These are phyloP conservation scores for Choloepus hoffmanni DNA, from an alignment of 2,113 vertebrate species.

Conservation along the genomic window DNA sequence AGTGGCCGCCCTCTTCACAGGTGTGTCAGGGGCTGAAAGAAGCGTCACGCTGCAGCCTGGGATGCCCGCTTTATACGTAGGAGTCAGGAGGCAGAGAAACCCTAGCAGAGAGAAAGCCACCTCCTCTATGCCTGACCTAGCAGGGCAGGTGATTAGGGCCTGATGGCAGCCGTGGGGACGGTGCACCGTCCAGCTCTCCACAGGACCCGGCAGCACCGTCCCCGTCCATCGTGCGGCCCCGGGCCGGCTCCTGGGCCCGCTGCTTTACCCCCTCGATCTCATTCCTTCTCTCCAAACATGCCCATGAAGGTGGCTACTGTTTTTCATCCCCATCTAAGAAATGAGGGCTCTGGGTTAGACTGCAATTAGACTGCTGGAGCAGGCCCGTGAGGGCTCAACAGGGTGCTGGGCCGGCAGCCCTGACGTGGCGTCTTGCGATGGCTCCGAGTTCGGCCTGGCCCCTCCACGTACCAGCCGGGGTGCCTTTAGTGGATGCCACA, in stretches of 20 bases:
- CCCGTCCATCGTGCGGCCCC: fast-evolving
- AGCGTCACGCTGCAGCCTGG: not conserved
- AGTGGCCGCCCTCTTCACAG: not conserved
- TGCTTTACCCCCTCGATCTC: not conserved
- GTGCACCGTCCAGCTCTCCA: not conserved
- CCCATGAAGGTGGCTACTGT: not conserved
- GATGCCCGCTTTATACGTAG: not conserved
- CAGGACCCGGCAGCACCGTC: fast-evolving
- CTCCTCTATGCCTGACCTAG: not conserved
- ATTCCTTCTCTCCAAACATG: too few relatives aligned
- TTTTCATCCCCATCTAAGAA: not conserved
- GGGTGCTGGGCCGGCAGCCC: too few relatives aligned
- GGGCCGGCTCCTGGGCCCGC: fast-evolving
- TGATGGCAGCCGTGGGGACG: too few relatives aligned
- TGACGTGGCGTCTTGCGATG: too few relatives aligned
- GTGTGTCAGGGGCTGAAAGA: fast-evolving
- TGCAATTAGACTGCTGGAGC: not conserved
- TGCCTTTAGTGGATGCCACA: too few relatives aligned
- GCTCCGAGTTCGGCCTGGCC: too few relatives aligned
- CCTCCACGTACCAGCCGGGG: too few relatives aligned
- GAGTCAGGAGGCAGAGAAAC: not conserved
- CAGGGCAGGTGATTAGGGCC: not conserved
- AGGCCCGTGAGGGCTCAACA: too few relatives aligned
- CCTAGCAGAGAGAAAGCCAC: not conserved
- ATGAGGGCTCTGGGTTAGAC: not conserved